Base-by-base conservation (phyloP, 2,797 vertebrate genomes). In the Hephaestus fuliginosus region DNA sequence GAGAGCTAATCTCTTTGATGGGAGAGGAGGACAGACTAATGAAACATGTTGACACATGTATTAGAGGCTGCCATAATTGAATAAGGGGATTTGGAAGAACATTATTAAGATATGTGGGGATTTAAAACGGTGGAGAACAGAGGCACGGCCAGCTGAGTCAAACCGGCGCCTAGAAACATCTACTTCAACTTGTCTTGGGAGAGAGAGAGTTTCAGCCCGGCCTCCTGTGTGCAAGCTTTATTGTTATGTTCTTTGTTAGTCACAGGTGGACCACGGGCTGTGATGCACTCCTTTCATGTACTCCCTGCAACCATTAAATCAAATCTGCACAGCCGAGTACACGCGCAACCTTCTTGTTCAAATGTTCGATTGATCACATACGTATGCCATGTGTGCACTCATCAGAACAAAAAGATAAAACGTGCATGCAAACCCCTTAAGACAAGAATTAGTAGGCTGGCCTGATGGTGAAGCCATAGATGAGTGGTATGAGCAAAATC, bases 21-120 rank as follows among this genome's bases (percentile, higher is more conserved):
- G 76, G 78, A 86, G 84, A 89, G 78, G 71, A 85, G 80, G 83
- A 65, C 33, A 44, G 81, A 79, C 81, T 91, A 93, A 94, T 92
- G 89, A 89, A 93, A 94, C 89, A 89, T 90, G 92, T 91, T 92
- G 93, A 94, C 90, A 91, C 87, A 78, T 89, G 87, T 90, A 92
- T 92, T 91, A 91, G 80, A 82, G 73, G 70, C 81, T 84, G 81
- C 83, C 70, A 86, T 93, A 93, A 95, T 92, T 94, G 86, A 93
- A 93, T 92, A 91, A 87, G 80, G 72, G 86, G 91, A 92, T 92
- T 92, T 90, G 76, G 76, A 58, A 36, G 77, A 70, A 84, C 60
- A 78, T 89, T 89, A 88, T 84, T 86, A 82, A 80, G 76, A 85
- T 88, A 71, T 82, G 77, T 78, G 61, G 49, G 85, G 80, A 89